These are phyloP conservation scores for Hypsopygia costalis DNA, from an alignment of 2,888 invertebrate genomes.

Conservation along the genomic window DNA sequence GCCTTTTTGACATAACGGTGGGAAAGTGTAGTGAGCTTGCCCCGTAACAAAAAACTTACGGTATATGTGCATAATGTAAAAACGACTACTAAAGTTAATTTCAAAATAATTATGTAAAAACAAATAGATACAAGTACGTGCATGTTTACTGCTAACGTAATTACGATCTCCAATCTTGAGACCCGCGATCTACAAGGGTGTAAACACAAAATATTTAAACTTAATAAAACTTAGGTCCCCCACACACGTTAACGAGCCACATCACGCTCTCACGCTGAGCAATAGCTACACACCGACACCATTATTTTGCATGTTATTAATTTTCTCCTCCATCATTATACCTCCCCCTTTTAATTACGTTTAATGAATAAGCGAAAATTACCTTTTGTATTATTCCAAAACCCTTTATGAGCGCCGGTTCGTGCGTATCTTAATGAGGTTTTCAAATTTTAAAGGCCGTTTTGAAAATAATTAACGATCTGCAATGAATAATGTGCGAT, in stretches of 20 bases:
- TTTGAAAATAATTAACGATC: conserved; percentile 68
- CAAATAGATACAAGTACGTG: too few relatives aligned
- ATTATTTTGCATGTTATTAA: conserved; percentile 54
- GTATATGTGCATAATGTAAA: too few relatives aligned
- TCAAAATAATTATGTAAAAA: too few relatives aligned
- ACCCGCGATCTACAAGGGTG: too few relatives aligned
- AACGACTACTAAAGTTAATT: too few relatives aligned
- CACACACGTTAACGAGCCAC: neutral
- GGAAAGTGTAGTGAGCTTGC: too few relatives aligned
- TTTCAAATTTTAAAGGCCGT: conserved; percentile 69
- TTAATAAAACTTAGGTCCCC: neutral
- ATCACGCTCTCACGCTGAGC: neutral
- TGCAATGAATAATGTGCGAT: conserved; percentile 10
- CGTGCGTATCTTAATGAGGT: conserved; percentile 73
- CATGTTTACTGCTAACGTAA: too few relatives aligned
- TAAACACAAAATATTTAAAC: too few relatives aligned
- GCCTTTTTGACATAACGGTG: too few relatives aligned
- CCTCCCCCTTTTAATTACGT: conserved; percentile 64
- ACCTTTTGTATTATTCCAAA: conserved; percentile 68
- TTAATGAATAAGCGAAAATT: conserved; percentile 79
- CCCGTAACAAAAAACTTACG: too few relatives aligned
- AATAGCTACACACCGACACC: conserved; percentile 12
- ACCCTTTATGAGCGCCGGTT: conserved; percentile 57
- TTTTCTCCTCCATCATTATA: conserved; percentile 55
- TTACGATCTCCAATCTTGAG: too few relatives aligned